Evolutionary conservation across 2,888 invertebrate genomes (phyloP).

Genomic region (Cremastinae sp.): DNA sequence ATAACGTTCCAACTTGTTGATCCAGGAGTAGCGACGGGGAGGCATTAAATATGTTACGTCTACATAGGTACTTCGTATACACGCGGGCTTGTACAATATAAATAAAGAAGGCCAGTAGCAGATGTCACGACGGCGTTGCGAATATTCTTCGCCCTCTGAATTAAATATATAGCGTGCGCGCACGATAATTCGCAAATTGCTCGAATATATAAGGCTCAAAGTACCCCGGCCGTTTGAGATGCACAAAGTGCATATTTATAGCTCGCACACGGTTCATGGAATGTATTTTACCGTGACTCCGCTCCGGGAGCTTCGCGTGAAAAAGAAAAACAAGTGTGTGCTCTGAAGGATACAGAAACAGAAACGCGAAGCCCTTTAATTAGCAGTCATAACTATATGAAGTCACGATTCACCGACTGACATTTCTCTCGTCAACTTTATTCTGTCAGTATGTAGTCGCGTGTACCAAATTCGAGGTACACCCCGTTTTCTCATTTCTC

Average conservation of each 20-base stretch:
- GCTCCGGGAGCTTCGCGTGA: conserved; percentile 17
- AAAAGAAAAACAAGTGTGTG: background rate
- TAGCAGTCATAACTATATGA: conserved; percentile 45
- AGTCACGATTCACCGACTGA: conserved; percentile 38
- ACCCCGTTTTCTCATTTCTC: background rate
- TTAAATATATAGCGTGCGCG: conserved; percentile 24
- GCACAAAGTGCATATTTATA: conserved; percentile 1
- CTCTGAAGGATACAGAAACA: background rate
- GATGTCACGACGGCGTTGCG: conserved; percentile 49
- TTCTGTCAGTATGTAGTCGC: conserved; percentile 15
- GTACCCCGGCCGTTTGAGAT: background rate
- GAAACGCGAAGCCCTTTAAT: conserved; percentile 29
- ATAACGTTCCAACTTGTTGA: conserved; percentile 66
- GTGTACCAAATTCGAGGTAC: background rate
- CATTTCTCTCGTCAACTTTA: conserved; percentile 34
- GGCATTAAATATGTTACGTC: background rate
- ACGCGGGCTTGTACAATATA: conserved; percentile 4
- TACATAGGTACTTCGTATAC: background rate
- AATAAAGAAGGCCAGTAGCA: conserved; percentile 30
- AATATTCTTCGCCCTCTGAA: conserved; percentile 53
- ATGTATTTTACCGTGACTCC: background rate
- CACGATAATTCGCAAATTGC: conserved; percentile 51
- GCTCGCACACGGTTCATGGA: background rate
- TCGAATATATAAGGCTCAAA: conserved; percentile 36
- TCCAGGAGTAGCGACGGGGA: conserved; percentile 44